Evolutionary conservation across 2,113 vertebrate genomes (phyloP).

Genomic region (Peromyscus leucopus): DNA sequence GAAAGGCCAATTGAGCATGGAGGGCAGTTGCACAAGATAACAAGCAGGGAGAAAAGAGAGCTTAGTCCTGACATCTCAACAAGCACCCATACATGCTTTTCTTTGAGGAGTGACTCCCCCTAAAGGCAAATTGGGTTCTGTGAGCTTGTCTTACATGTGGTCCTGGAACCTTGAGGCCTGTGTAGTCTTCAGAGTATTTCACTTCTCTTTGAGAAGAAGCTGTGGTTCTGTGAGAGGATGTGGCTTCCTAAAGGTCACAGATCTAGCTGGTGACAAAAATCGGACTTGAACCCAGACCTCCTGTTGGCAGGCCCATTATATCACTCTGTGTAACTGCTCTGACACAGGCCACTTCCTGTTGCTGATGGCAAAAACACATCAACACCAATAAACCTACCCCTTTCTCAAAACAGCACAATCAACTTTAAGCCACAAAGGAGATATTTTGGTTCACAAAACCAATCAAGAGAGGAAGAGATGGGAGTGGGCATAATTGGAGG

Average conservation of each 20-base stretch:
- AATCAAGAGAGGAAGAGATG: not conserved
- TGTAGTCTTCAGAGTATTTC: not conserved
- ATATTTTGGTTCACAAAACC: not conserved
- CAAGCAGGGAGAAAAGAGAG: not conserved
- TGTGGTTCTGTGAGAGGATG: slow-evolving; percentile 60
- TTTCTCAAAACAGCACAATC: not conserved
- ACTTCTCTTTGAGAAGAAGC: slow-evolving; percentile 25
- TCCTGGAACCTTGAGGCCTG: not conserved
- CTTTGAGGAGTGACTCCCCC: not conserved
- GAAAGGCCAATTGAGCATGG: not conserved
- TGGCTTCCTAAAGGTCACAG: slow-evolving; percentile 56
- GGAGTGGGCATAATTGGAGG: not conserved
- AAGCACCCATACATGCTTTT: not conserved
- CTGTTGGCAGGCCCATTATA: not conserved
- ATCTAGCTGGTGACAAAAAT: slow-evolving; percentile 33
- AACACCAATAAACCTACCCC: not conserved
- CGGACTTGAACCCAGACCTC: not conserved
- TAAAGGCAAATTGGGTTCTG: slow-evolving; percentile 19
- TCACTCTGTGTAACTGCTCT: not conserved
- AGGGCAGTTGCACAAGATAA: not conserved
- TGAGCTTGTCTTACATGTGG: not conserved
- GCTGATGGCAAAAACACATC: not conserved
- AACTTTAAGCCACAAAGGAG: not conserved
- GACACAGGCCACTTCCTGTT: slow-evolving; percentile 2
- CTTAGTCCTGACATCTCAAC: not conserved